A percentile compares a stretch with the other conserved stretches of the same genome.
phyloP scores from a whole-genome alignment of 1,140 invertebrate species.

The Procambarus clarkii region DNA sequence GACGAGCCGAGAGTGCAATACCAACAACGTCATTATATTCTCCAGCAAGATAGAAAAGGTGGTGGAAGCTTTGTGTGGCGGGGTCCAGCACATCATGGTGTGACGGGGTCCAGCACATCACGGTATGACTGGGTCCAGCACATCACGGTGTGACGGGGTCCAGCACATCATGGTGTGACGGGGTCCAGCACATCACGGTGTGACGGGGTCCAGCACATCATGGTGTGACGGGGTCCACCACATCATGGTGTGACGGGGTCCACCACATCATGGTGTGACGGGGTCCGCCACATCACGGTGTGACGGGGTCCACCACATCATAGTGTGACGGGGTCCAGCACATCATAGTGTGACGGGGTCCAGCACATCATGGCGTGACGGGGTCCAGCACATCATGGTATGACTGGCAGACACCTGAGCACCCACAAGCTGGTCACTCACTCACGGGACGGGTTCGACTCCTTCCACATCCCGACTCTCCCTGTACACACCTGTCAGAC shows the following conservation, averaged over 20 bases:
- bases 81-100: neutral
- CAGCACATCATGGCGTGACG: neutral
- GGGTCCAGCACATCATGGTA: neutral
- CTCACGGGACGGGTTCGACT: conserved; percentile 4
- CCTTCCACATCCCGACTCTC: neutral
- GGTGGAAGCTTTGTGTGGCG: neutral
- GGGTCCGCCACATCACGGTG: neutral
- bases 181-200: too few relatives aligned
- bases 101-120: too few relatives aligned
- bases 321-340: too few relatives aligned
- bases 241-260: too few relatives aligned
- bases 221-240: too few relatives aligned
- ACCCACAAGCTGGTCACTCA: conserved; percentile 5
- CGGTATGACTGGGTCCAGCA: too few relatives aligned
- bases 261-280: too few relatives aligned
- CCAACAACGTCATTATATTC: neutral
- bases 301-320: neutral
- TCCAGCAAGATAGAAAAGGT: neutral
- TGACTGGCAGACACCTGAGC: neutral
- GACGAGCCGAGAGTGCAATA: neutral
- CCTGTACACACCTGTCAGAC: neutral
- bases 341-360: neutral
- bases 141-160: too few relatives aligned
- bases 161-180: too few relatives aligned
- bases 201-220: too few relatives aligned